A percentile compares a stretch with the other conserved stretches of the same genome.
phyloP scores from a whole-genome alignment of 2,113 vertebrate genomes.

The Myrmecobius fasciatus region DNA sequence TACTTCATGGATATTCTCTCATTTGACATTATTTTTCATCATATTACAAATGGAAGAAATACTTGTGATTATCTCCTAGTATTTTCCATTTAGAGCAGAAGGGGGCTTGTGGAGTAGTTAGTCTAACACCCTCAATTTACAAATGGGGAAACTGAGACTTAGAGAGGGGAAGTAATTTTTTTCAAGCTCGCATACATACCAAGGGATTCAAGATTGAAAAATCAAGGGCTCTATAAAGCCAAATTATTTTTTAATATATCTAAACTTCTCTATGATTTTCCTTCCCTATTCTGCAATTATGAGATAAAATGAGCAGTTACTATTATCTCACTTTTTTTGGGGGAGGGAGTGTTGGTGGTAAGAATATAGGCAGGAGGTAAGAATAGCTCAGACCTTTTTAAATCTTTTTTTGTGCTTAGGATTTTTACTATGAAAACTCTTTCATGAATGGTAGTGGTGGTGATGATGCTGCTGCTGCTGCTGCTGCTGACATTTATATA shows the following conservation, averaged over 20 bases:
- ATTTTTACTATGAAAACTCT: neutral
- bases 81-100: neutral
- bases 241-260: neutral
- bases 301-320: neutral
- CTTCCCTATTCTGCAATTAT: neutral
- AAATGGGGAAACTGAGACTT: neutral
- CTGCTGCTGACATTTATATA: neutral
- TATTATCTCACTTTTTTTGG: neutral
- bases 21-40: neutral
- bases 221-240: neutral
- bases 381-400: neutral
- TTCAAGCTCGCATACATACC: neutral
- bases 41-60: neutral
- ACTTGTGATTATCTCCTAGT: neutral
- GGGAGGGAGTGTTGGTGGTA: neutral
- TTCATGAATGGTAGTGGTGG: neutral
- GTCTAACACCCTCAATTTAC: neutral
- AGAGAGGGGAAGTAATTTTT: neutral
- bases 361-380: neutral
- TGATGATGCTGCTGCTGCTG: neutral
- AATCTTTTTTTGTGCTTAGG: neutral
- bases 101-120: neutral
- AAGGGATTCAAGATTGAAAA: neutral
- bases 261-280: neutral
- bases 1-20: neutral